Conservation (phyloP, 2,888 invertebrate genomes). For the Germaria angustata region DNA sequence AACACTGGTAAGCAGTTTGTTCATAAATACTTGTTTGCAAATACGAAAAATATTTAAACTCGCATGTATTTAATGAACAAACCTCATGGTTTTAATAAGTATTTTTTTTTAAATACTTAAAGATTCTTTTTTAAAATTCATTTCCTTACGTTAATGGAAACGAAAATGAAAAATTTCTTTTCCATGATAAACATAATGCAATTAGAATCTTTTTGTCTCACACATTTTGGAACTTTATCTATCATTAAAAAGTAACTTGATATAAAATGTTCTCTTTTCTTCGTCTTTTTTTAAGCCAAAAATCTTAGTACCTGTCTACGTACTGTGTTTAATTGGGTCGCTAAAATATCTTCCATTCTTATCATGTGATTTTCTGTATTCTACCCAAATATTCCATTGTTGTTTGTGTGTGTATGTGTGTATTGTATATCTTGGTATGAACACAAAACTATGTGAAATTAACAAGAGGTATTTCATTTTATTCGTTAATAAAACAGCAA, state of each 20-base stretch:
- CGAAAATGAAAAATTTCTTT: neutral
- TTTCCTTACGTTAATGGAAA: neutral
- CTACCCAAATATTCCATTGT: neutral
- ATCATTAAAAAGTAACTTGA: constrained; percentile 4
- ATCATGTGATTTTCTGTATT: constrained; percentile 60
- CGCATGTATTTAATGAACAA: constrained; percentile 2
- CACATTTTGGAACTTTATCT: neutral
- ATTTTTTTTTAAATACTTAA: neutral
- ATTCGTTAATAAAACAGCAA: neutral
- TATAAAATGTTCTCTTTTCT: neutral
- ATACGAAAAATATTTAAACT: constrained; percentile 12
- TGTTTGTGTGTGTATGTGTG: neutral
- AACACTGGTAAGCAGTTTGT: constrained; percentile 36
- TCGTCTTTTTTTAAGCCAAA: neutral
- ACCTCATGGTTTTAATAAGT: neutral
- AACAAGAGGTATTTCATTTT: neutral
- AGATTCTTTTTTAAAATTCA: neutral
- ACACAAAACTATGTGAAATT: too few species aligned
- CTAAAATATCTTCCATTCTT: constrained; percentile 66
- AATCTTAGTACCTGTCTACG: constrained; percentile 20
- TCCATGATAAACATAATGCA: neutral
- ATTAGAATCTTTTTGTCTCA: neutral
- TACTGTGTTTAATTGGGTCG: constrained; percentile 62
- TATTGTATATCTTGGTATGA: neutral
- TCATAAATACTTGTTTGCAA: constrained; percentile 6